phyloP scores from a whole-genome alignment of 2,797 vertebrate species.

The Sebastes miniatus region DNA sequence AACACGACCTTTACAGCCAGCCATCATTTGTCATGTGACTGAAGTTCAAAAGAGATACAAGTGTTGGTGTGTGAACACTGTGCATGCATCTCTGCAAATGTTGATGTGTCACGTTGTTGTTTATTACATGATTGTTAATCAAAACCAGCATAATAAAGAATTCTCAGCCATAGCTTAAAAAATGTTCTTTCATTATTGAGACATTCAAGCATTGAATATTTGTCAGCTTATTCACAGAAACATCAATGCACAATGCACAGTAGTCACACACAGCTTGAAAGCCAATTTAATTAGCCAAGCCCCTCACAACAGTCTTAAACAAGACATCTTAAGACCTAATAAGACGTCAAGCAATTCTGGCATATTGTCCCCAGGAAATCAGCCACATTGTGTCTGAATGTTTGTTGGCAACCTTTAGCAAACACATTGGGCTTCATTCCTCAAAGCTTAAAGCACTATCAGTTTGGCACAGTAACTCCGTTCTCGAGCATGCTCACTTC shows the following conservation, averaged over 20 bases:
- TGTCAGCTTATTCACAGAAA: slow-evolving; percentile 71
- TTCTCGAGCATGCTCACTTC: slow-evolving; percentile 12
- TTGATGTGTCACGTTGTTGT: neutral
- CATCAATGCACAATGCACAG: slow-evolving; percentile 69
- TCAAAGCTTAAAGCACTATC: slow-evolving; percentile 49
- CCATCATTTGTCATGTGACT: slow-evolving; percentile 44
- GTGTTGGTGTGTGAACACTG: neutral
- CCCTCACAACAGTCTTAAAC: slow-evolving; percentile 69
- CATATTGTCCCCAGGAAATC: slow-evolving; percentile 72
- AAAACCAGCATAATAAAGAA: slow-evolving; percentile 22
- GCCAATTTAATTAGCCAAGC: slow-evolving; percentile 80
- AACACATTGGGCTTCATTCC: slow-evolving; percentile 29
- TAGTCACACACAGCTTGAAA: slow-evolving; percentile 66
- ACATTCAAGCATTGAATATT: slow-evolving; percentile 58
- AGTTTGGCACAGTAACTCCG: slow-evolving; percentile 35
- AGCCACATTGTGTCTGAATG: slow-evolving; percentile 67
- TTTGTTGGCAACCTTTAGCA: slow-evolving; percentile 58
- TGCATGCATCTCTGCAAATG: neutral
- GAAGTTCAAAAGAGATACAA: slow-evolving; percentile 28
- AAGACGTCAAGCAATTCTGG: slow-evolving; percentile 76
- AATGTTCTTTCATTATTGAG: slow-evolving; percentile 59
- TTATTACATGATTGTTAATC: slow-evolving; percentile 14
- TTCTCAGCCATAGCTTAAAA: slow-evolving; percentile 18
- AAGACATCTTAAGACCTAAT: slow-evolving; percentile 74
- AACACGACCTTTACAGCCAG: slow-evolving; percentile 58